Conservation (phyloP, 2,888 invertebrate genomes). For the Subacronicta megacephala region DNA sequence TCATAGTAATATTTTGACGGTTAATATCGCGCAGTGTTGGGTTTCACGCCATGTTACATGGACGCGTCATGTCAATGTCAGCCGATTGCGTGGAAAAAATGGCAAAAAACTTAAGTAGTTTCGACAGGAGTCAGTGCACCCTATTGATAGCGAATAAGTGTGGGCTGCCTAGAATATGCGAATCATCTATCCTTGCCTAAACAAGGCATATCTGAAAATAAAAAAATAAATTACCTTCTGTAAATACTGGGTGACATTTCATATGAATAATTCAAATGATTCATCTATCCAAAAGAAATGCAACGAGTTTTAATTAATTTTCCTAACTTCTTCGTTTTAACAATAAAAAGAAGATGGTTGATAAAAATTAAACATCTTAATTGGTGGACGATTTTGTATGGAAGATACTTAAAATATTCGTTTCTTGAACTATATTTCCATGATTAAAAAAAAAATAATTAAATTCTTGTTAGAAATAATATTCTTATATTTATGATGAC, state of each 20-base stretch:
- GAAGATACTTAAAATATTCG: too few relatives aligned
- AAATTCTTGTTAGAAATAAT: too few relatives aligned
- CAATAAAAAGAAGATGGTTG: too few relatives aligned
- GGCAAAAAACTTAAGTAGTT: conserved; percentile 62
- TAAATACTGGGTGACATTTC: neutral
- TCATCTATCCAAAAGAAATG: too few relatives aligned
- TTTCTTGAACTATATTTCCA: too few relatives aligned
- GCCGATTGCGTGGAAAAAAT: conserved; percentile 62
- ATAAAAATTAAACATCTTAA: too few relatives aligned
- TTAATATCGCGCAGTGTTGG: conserved; percentile 61
- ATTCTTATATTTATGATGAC: too few relatives aligned
- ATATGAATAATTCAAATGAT: too few relatives aligned
- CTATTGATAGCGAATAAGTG: conserved; percentile 41
- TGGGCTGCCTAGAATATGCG: conserved; percentile 16
- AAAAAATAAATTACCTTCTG: neutral
- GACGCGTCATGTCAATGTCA: conserved; percentile 80
- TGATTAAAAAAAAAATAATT: too few relatives aligned
- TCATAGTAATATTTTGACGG: conserved; percentile 72
- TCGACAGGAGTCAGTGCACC: conserved; percentile 62
- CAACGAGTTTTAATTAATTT: too few relatives aligned
- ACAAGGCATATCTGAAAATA: conserved; percentile 9
- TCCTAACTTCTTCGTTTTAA: too few relatives aligned
- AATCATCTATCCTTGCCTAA: conserved; percentile 29
- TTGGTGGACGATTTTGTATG: too few relatives aligned
- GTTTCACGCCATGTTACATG: conserved; percentile 69